phyloP scores from a whole-genome alignment of 1,140 invertebrate genomes.

The Phthorimaea operculella region DNA sequence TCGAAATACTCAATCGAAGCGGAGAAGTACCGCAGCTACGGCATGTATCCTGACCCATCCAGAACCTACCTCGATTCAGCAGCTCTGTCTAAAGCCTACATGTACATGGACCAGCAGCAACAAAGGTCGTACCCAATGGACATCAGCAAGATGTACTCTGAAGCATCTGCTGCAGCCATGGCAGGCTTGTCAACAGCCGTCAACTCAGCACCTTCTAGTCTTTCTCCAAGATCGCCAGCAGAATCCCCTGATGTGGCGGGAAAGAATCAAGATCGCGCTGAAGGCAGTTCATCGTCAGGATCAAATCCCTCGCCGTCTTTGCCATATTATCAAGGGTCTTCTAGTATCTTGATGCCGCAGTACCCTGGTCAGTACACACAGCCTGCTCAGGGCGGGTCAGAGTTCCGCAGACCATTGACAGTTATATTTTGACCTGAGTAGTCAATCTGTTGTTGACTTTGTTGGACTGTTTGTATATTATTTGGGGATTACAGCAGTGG shows the following conservation, averaged over 20 bases:
- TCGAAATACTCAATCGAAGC: constrained; percentile 80
- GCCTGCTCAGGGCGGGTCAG: constrained; percentile 64
- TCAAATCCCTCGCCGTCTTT: constrained; percentile 74
- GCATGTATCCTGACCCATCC: constrained; percentile 76
- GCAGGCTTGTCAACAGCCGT: constrained; percentile 51
- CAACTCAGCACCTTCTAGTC: constrained; percentile 50
- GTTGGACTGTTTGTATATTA: constrained; percentile 11
- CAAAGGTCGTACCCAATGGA: constrained; percentile 71
- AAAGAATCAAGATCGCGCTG: constrained; percentile 66
- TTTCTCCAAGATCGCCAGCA: constrained; percentile 69
- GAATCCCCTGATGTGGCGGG: constrained; percentile 73
- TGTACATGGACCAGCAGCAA: constrained; percentile 80
- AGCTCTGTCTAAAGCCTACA: constrained; percentile 81
- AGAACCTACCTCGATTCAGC: constrained; percentile 80
- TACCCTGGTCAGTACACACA: constrained; percentile 72
- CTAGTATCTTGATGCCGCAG: constrained; percentile 72
- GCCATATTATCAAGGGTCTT: constrained; percentile 71
- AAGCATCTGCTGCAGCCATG: constrained; percentile 60
- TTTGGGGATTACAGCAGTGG: background rate
- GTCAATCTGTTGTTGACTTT: constrained; percentile 11
- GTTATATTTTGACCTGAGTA: constrained; percentile 88
- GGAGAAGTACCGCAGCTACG: constrained; percentile 79
- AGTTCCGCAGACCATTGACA: constrained; percentile 82
- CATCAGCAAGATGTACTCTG: constrained; percentile 76
- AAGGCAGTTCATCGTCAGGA: constrained; percentile 71